phyloP scores from a whole-genome alignment of 2,888 invertebrate species.

The Incurvaria masculella region DNA sequence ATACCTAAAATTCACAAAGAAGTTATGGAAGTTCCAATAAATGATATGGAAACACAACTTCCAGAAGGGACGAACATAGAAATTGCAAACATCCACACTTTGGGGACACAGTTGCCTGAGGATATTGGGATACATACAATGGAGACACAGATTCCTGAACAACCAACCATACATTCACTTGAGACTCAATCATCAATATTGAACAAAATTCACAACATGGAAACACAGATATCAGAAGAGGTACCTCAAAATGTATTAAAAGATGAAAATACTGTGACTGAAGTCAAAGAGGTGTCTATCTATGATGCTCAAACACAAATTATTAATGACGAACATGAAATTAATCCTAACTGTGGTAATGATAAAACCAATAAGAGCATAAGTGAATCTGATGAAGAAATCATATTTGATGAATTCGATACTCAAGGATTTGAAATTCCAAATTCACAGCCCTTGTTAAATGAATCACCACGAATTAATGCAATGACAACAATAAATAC shows the following conservation, averaged over 20 bases:
- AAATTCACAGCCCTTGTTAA: slow-evolving; percentile 20
- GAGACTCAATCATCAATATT: too few species aligned
- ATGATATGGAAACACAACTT: slow-evolving; percentile 26
- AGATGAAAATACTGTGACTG: slow-evolving; percentile 19
- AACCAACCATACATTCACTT: too few species aligned
- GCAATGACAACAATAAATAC: too few species aligned
- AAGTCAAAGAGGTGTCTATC: slow-evolving; percentile 12
- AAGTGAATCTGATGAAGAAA: slow-evolving; percentile 29
- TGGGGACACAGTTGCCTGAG: slow-evolving; percentile 4
- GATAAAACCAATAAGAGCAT: slow-evolving; percentile 12
- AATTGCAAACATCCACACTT: slow-evolving; percentile 3
- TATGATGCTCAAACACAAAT: slow-evolving; percentile 26
- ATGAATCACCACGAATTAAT: too few species aligned
- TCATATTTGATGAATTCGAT: slow-evolving; percentile 9
- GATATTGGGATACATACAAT: slow-evolving; percentile 8
- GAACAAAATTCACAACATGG: neutral
- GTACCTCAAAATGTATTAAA: slow-evolving; percentile 11
- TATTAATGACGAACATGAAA: slow-evolving; percentile 13
- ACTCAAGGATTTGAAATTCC: slow-evolving; percentile 13
- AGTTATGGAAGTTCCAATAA: slow-evolving; percentile 12
- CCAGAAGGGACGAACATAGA: neutral
- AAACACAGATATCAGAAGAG: slow-evolving; percentile 21
- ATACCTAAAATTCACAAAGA: slow-evolving; percentile 9
- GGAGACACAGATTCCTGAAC: too few species aligned
- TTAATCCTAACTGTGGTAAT: neutral